Conservation (phyloP, 2,888 invertebrate genomes). For the Miltochrista miniata region DNA sequence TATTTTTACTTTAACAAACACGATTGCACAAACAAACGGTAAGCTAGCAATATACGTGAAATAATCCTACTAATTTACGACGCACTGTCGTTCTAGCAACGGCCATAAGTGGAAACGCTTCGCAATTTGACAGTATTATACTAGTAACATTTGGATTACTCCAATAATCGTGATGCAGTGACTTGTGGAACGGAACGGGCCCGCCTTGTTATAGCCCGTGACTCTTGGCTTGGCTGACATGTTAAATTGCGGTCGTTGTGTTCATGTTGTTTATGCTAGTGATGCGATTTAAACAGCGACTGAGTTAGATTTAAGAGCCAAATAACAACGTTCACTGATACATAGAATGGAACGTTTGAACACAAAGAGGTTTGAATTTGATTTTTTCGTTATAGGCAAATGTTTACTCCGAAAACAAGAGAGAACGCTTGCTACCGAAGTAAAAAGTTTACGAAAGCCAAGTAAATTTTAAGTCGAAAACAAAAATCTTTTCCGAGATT, state of each 20-base stretch:
- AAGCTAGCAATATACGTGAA: constrained; percentile 31
- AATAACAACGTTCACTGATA: neutral
- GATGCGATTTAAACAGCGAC: neutral
- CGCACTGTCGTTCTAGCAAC: constrained; percentile 19
- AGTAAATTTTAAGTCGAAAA: no score
- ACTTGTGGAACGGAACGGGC: constrained; percentile 23
- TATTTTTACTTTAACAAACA: no score
- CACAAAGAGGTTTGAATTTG: no score
- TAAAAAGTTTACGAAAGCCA: no score
- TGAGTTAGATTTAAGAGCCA: neutral
- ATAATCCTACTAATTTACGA: constrained; percentile 43
- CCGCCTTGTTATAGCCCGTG: constrained; percentile 13
- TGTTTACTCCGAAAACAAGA: no score
- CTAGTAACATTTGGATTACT: constrained; percentile 37
- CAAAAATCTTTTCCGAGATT: no score
- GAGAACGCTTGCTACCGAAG: no score
- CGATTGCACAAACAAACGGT: constrained; percentile 17
- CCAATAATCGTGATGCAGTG: constrained; percentile 35
- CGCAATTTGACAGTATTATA: constrained; percentile 38
- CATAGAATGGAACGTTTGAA: neutral
- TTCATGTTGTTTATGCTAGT: neutral
- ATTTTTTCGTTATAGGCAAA: no score
- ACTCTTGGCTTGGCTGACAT: constrained; percentile 19
- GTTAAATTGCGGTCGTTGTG: constrained; percentile 7
- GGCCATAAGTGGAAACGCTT: constrained; percentile 25